Base-by-base conservation (phyloP, 2,888 invertebrate species). In the Plebejus melissa region DNA sequence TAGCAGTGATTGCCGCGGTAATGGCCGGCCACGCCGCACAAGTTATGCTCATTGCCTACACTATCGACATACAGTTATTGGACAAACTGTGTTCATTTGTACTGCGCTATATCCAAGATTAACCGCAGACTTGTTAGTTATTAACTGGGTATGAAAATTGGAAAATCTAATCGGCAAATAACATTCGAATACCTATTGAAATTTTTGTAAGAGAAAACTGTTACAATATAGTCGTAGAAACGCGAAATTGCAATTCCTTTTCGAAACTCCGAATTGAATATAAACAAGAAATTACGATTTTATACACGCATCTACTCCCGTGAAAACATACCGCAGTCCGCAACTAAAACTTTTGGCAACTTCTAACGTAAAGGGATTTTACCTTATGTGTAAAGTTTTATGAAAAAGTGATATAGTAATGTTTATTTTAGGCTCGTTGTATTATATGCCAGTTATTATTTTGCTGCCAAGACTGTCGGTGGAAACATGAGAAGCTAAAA, bases 391-490 rank as follows among this genome's bases (percentile, higher is more conserved):
- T 41, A 41, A 74, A 36, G 32, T 36, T 65, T 32, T 32, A 46
- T 60, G 65, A 74, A 60, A 74, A 65, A 60, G 58, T 69, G 16
- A 16, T 5, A 13, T 36, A 13, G 3, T 32, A 13, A 65, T 65
- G 13, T 32, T 60, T 22, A 74, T 85, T 87, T 80, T 84, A 94
- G 94, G 85, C 84, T 70, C 87, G 88, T 80, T 94, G 94, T 78
- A 87, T 93, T 76, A 87, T 90, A 16, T 94, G 94, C 80, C 87
- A 88, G 76, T 83, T 86, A 70, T 82, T 89, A 76, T 94, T 93
- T 79, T 94, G 94, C 82, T 94, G 94, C 75, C 83, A 82, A 2
- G 82, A 89, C 16, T 94, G 94, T 76, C 91, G 94, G 16, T 84
- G 88, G 83, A 87, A 83, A 74, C 94, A 94, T 87, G 94, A 94